Percentiles rank a stretch among this genome's conserved stretches.
These are phyloP conservation scores for Patiria miniata DNA, from an alignment of 35 echinoderm and acorn worm genomes.

Conservation along the genomic window DNA sequence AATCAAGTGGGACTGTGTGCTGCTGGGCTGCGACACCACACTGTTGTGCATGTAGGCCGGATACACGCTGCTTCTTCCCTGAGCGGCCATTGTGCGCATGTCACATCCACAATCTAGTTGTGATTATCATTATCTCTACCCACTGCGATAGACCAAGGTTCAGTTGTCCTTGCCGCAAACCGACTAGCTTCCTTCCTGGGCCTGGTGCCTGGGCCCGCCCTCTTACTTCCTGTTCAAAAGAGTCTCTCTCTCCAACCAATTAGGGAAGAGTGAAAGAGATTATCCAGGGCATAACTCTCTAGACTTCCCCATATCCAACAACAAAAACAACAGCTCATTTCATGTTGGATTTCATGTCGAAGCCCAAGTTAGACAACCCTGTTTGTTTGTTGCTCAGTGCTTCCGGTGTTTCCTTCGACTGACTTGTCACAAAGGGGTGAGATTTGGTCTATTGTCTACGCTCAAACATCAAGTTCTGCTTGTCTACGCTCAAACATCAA, in stretches of 20 bases:
- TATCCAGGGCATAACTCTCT: background rate
- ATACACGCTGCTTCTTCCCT: constrained; percentile 54
- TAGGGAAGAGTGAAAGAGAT: background rate
- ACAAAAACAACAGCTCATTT: background rate
- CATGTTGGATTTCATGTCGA: no score
- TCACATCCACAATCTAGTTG: background rate
- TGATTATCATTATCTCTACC: no score
- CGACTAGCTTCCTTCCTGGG: constrained; percentile 5
- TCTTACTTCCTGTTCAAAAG: background rate
- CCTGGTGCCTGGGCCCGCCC: background rate
- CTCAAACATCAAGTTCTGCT: no score
- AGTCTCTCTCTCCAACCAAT: background rate
- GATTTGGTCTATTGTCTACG: no score
- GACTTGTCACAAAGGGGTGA: no score
- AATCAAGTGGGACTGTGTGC: constrained; percentile 44
- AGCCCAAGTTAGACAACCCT: no score
- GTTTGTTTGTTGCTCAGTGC: no score
- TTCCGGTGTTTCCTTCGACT: no score
- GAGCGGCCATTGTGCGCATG: constrained; percentile 59
- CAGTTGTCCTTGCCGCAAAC: background rate
- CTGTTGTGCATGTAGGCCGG: constrained; percentile 32
- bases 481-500: no score
- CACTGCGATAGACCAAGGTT: no score
- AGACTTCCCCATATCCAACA: background rate
- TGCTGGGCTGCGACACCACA: background rate